Conservation (phyloP, 1,140 invertebrate genomes). For the Anastrepha ludens region DNA sequence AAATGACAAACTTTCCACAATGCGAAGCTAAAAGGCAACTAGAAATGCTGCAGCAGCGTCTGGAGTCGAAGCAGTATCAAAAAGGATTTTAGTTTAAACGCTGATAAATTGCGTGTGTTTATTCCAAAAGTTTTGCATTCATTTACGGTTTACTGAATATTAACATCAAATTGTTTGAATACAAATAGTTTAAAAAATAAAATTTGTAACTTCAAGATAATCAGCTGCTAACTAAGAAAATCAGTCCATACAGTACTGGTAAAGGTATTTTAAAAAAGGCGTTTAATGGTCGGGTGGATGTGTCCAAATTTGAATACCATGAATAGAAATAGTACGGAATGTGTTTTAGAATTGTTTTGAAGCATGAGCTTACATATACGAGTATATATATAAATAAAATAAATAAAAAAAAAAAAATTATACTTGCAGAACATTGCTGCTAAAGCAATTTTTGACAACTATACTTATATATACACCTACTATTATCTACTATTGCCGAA, state of each 20-base stretch:
- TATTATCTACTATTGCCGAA: neutral
- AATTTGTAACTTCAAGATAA: no score
- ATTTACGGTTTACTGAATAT: neutral
- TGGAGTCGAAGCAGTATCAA: slow-evolving; percentile 91
- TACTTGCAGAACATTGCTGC: slow-evolving; percentile 1
- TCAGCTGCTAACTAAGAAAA: no score
- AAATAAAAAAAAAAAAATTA: neutral
- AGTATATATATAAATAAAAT: neutral
- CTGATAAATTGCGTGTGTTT: neutral
- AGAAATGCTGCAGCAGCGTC: slow-evolving; percentile 86
- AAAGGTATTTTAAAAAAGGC: no score
- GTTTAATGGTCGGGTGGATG: no score
- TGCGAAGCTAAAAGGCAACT: slow-evolving; percentile 97
- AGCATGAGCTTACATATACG: slow-evolving; percentile 13
- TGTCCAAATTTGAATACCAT: no score
- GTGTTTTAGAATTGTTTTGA: no score
- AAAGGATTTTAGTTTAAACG: slow-evolving; percentile 65
- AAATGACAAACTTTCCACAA: slow-evolving; percentile 97
- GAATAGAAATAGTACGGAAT: no score
- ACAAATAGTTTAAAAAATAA: no score
- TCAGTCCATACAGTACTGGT: no score
- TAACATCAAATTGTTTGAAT: no score
- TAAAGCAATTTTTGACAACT: slow-evolving; percentile 3
- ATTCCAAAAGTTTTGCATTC: slow-evolving; percentile 16
- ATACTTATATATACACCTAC: neutral